Evolutionary conservation across 2,888 invertebrate species (phyloP), one percentile per base, ranked within the genome.

Genomic region (Cylloceria caligata): DNA sequence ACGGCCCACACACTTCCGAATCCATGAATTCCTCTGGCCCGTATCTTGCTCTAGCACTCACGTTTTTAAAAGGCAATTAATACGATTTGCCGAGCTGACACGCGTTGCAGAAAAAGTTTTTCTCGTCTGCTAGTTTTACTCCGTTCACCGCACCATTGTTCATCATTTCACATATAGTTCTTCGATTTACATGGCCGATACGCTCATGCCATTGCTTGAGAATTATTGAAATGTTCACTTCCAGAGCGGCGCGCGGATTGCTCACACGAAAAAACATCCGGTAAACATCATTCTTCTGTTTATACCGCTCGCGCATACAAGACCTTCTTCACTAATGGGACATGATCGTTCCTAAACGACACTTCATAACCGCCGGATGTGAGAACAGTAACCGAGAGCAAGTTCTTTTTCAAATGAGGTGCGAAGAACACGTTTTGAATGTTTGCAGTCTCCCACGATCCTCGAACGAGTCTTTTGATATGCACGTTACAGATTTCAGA

Each of bases 281-380:
- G 73, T 74, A 86, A 0, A 85, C 39, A 4, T 68, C 80, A 42
- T 85, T 87, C 0, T n/a, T 1, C 71, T 86, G 87, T 47, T 84
- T 86, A 77, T 49, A 1, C 84, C 86, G 6, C 3, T 47, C 64
- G 69, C 27, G n/a, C n/a, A n/a, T n/a, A n/a, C n/a, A n/a, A n/a
- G n/a, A n/a, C n/a, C n/a, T n/a, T n/a, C n/a, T n/a, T n/a, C n/a
- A n/a, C n/a, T n/a, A n/a, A n/a, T n/a, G n/a, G n/a, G n/a, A n/a
- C n/a, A n/a, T n/a, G n/a, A n/a, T n/a, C n/a, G n/a, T n/a, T n/a
- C n/a, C n/a, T n/a, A n/a, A n/a, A n/a, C n/a, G n/a, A n/a, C n/a
- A n/a, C n/a, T n/a, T n/a, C n/a, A n/a, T n/a, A n/a, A n/a, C n/a
- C n/a, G n/a, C n/a, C n/a, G n/a, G n/a, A n/a, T n/a, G n/a, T n/a